Conservation (phyloP, 2,113 vertebrate genomes). For the Nyctibius bracteatus region DNA sequence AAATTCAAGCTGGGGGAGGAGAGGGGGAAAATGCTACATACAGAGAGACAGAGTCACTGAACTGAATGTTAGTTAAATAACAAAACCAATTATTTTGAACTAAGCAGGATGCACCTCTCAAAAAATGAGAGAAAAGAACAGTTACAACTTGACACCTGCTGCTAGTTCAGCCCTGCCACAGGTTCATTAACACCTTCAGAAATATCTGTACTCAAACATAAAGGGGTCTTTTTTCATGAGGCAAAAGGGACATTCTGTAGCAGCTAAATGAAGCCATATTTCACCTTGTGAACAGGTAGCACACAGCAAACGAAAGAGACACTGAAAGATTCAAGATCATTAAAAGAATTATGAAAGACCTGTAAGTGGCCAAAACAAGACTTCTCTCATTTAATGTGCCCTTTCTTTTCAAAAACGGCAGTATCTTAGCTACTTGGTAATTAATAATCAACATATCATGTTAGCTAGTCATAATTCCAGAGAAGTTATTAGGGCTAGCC, state of each 20-base stretch:
- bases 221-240: neutral
- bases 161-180: neutral
- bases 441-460: neutral
- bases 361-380: slow-evolving; percentile 16
- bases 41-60: neutral
- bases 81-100: neutral
- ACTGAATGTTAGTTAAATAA: neutral
- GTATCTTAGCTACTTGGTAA: neutral
- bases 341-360: neutral
- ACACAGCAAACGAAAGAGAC: slow-evolving; percentile 2
- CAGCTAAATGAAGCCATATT: slow-evolving; percentile 3
- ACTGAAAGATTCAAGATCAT: neutral
- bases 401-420: slow-evolving; percentile 14
- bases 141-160: neutral
- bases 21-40: neutral
- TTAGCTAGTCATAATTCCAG: neutral
- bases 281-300: slow-evolving; percentile 14
- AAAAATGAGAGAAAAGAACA: neutral
- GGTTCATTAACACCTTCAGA: neutral
- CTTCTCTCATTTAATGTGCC: slow-evolving; percentile 10
- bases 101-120: neutral
- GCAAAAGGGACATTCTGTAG: neutral
- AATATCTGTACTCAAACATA: neutral
- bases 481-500: neutral
- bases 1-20: neutral